Conservation (phyloP, 1,140 invertebrate species). For the Ctenoplectra terminalis region DNA sequence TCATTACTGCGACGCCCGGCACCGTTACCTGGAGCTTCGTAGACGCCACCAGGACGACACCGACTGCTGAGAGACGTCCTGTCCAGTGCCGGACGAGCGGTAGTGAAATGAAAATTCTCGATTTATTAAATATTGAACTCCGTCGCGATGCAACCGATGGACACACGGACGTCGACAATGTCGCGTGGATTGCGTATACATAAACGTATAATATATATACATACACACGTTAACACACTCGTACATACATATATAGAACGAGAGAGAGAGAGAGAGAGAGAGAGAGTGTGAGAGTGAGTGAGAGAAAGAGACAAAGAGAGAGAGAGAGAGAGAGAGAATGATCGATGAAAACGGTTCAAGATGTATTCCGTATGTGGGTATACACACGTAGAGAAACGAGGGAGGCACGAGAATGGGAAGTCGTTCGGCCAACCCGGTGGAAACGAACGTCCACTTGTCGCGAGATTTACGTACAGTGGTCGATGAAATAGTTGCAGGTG, state of each 20-base stretch:
- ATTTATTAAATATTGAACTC: conserved; percentile 11
- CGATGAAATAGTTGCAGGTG: conserved; percentile 49
- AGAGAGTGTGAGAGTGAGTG: not conserved
- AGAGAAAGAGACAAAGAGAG: too few relatives aligned
- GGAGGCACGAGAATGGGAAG: conserved; percentile 26
- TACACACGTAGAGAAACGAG: not conserved
- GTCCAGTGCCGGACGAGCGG: conserved; percentile 68
- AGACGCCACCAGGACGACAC: conserved; percentile 74
- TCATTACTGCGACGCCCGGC: conserved; percentile 78
- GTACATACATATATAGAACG: conserved; percentile 22
- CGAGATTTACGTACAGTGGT: conserved; percentile 46
- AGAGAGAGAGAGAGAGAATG: not conserved
- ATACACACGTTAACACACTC: conserved; percentile 9
- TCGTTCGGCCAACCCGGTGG: conserved; percentile 14
- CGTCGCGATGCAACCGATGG: conserved; percentile 9
- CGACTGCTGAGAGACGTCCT: conserved; percentile 66
- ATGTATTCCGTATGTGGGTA: conserved; percentile 34
- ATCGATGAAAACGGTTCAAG: conserved; percentile 38
- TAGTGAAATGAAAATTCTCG: conserved; percentile 67
- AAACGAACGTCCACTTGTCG: conserved; percentile 47
- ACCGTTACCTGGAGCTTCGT: conserved; percentile 75
- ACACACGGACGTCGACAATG: conserved; percentile 18
- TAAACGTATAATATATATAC: conserved; percentile 40
- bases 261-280: not conserved
- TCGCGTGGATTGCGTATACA: conserved; percentile 35